These are phyloP conservation scores for Papilio gigon DNA, from an alignment of 2,888 invertebrate genomes.

Conservation along the genomic window DNA sequence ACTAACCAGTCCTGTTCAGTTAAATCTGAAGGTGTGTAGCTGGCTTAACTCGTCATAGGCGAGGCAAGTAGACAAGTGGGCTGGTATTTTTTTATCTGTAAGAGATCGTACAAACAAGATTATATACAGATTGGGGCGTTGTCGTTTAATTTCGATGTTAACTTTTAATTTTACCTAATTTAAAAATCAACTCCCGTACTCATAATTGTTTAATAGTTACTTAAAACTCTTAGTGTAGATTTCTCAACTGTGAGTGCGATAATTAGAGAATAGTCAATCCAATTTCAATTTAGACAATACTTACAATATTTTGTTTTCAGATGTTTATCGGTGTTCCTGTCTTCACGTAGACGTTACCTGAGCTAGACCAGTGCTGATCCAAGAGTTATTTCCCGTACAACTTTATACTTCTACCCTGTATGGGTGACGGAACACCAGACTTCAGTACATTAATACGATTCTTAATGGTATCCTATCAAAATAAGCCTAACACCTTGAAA, in stretches of 20 bases:
- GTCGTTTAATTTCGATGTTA: not conserved
- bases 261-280: not conserved
- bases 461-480: constrained; percentile 83
- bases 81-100: not conserved
- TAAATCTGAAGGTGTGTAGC: too few species aligned
- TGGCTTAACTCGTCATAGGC: not conserved
- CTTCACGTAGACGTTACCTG: not conserved
- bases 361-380: constrained; percentile 54
- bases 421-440: constrained; percentile 63
- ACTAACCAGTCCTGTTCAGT: too few species aligned
- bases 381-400: constrained; percentile 54
- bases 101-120: constrained; percentile 10
- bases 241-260: not conserved
- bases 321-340: not conserved
- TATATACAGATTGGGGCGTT: constrained; percentile 1
- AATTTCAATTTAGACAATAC: not conserved
- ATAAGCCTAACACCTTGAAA: constrained; percentile 77
- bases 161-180: not conserved
- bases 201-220: not conserved
- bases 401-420: constrained; percentile 56
- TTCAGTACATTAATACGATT: constrained; percentile 59
- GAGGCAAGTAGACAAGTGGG: constrained; percentile 8
- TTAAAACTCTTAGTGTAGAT: not conserved
- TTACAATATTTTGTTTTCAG: not conserved
- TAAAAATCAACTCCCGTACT: not conserved